Evolutionary conservation across 1,140 invertebrate species (phyloP).

Genomic region (Diuraphis noxia): DNA sequence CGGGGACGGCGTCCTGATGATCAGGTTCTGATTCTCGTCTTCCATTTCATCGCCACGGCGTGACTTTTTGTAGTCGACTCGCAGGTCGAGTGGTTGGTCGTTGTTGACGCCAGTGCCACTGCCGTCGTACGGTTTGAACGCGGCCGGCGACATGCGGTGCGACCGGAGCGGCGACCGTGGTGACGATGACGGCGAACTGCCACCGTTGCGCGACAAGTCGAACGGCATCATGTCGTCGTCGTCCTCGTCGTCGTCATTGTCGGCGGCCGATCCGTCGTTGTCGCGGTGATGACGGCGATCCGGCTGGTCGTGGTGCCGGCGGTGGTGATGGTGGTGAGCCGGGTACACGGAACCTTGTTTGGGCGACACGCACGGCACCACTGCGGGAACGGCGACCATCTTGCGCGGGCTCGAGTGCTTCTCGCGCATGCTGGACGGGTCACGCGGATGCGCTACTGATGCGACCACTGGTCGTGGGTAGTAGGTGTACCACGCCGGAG

Average conservation of each 20-base stretch:
- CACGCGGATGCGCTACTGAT: slow-evolving; percentile 31
- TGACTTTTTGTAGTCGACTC: slow-evolving; percentile 77
- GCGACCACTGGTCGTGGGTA: slow-evolving; percentile 57
- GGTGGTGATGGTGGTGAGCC: slow-evolving; percentile 63
- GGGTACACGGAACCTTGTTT: slow-evolving; percentile 75
- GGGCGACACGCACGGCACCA: slow-evolving; percentile 66
- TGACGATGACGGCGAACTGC: slow-evolving; percentile 54
- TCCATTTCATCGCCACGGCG: slow-evolving; percentile 61
- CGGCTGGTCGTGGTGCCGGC: slow-evolving; percentile 55
- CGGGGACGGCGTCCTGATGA: slow-evolving; percentile 64
- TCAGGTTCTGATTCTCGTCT: slow-evolving; percentile 77
- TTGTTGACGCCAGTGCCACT: slow-evolving; percentile 62
- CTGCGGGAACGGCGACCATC: slow-evolving; percentile 65
- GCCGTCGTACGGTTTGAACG: slow-evolving; percentile 61
- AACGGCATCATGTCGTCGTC: slow-evolving; percentile 29
- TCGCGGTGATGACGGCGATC: not conserved
- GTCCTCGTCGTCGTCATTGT: not conserved
- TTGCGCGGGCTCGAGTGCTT: slow-evolving; percentile 78
- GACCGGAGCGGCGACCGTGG: slow-evolving; percentile 56
- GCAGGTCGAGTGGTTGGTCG: slow-evolving; percentile 80
- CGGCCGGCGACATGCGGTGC: slow-evolving; percentile 61
- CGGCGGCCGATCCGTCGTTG: slow-evolving; percentile 56
- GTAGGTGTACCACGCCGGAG: slow-evolving; percentile 58
- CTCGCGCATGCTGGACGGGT: slow-evolving; percentile 68
- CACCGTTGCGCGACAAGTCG: not conserved